Percentiles rank a stretch among this genome's conserved stretches.
phyloP scores from a whole-genome alignment of 2,888 invertebrate genomes.

The Teinopalpus imperialis region DNA sequence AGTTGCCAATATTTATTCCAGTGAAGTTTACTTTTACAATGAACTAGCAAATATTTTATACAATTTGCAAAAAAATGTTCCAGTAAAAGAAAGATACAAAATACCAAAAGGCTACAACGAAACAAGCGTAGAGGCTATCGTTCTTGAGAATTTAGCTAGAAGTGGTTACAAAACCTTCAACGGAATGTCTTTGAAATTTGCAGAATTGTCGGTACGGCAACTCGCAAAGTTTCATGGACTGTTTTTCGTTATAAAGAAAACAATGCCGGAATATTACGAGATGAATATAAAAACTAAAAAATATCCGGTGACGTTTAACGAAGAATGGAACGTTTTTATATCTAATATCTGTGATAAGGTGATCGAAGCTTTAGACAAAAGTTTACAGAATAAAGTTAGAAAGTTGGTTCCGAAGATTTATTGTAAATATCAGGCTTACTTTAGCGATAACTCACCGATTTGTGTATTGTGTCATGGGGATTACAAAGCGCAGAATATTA shows the following conservation, averaged over 20 bases:
- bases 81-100: constrained; percentile 26
- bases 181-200: constrained; percentile 39
- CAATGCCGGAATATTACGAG: constrained; percentile 36
- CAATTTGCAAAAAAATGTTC: constrained; percentile 33
- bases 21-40: constrained; percentile 43
- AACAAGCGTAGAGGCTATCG: constrained; percentile 21
- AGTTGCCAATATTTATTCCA: constrained; percentile 35
- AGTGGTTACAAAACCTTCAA: constrained; percentile 37
- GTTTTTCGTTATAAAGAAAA: constrained; percentile 38
- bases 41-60: constrained; percentile 36
- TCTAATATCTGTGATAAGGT: constrained; percentile 30
- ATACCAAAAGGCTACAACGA: constrained; percentile 27
- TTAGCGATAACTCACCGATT: constrained; percentile 27
- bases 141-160: constrained; percentile 35
- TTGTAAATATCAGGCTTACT: constrained; percentile 32
- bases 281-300: constrained; percentile 34
- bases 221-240: constrained; percentile 42
- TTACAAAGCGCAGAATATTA: constrained; percentile 29
- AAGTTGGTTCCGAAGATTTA: constrained; percentile 29
- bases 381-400: constrained; percentile 34
- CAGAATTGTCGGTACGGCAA: constrained; percentile 37
- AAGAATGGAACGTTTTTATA: constrained; percentile 27
- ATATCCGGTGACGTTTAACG: constrained; percentile 21
- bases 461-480: constrained; percentile 32
- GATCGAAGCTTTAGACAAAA: constrained; percentile 35